Base-by-base conservation (phyloP, 2,888 invertebrate genomes). In the Catonia carolina region DNA sequence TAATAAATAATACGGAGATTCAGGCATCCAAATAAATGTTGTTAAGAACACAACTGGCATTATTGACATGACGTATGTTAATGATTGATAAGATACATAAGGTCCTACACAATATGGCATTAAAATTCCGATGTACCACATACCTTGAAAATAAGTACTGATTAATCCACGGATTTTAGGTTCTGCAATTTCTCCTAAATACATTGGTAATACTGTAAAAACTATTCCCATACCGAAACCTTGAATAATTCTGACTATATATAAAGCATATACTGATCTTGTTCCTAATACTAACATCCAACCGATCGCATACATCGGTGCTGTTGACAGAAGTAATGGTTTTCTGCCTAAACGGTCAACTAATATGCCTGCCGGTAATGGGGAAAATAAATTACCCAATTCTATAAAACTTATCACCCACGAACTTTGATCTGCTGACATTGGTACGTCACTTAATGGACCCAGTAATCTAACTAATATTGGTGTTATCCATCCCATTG, bases 1-100 rank as follows among this genome's bases (percentile, higher is more conserved):
- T 18, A 83, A 66, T 35, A 82, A 71, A 62, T 76, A 81, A 62
- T 81, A 81, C 1, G 82, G 82, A 0, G 81, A 79, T 64, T 82
- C 82, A 0, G 82, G 82, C 71, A 81, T 75, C 77, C 79, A 80
- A 8, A 72, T 58, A 65, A 80, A 80, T 0, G 74, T 68, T 0
- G 74, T 23, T 23, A 77, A 72, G 58, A 77, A 78, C n/a, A 73
- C 60, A 2, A 78, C 63, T 0, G 81, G 78, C 31, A 80, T 69
- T 0, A 75, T 61, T 1, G 76, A 61, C 31, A 78, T 72, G 20
- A 76, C 71, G 20, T 73, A 72, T 0, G 70, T 67, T 20, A 74
- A 63, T 20, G 62, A 64, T 0, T 69, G 59, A 65, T 70, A 81
- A 70, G 56, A 75, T 22, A 62, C 50, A 20, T 53, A 61, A 5